Percentiles rank a stretch among this genome's conserved stretches.
Conservation (phyloP, 37 sponge, comb jelly and placozoan species). For the Bolinopsis microptera region DNA sequence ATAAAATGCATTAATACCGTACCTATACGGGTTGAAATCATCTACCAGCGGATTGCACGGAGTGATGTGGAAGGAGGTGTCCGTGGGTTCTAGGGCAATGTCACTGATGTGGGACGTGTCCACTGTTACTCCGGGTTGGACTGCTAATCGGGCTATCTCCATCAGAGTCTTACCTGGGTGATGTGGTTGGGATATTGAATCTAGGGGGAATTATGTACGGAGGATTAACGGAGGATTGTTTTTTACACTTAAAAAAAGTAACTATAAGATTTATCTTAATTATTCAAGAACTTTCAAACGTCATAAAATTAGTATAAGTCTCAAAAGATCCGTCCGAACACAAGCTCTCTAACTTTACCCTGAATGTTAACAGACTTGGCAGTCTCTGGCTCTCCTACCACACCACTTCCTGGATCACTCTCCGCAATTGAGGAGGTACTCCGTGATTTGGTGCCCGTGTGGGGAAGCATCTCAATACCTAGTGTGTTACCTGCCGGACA, state of each 20-base stretch:
- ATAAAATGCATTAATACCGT: no score
- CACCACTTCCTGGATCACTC: no score
- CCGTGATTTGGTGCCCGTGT: slow-evolving; percentile 57
- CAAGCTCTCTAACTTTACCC: no score
- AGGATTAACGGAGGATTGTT: not conserved
- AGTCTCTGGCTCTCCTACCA: not conserved
- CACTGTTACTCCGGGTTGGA: not conserved
- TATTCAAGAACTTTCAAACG: no score
- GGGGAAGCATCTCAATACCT: slow-evolving; percentile 61
- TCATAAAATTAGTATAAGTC: no score
- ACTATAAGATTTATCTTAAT: not conserved
- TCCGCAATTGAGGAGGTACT: not conserved
- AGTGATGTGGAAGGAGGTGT: slow-evolving; percentile 56
- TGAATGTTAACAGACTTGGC: not conserved
- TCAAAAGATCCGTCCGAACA: no score
- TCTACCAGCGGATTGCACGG: slow-evolving; percentile 47
- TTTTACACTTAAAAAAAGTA: not conserved
- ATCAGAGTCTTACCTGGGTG: slow-evolving; percentile 52
- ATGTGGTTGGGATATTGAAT: no score
- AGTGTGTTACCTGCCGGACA: slow-evolving; percentile 62
- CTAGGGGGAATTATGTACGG: no score
- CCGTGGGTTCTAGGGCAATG: slow-evolving; percentile 29
- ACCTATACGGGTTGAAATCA: slow-evolving; percentile 62
- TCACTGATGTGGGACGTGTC: slow-evolving; percentile 19
- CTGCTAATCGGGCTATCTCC: slow-evolving; percentile 48